These are phyloP conservation scores for Chinchilla lanigera DNA, from an alignment of 2,113 vertebrate species.

Conservation along the genomic window DNA sequence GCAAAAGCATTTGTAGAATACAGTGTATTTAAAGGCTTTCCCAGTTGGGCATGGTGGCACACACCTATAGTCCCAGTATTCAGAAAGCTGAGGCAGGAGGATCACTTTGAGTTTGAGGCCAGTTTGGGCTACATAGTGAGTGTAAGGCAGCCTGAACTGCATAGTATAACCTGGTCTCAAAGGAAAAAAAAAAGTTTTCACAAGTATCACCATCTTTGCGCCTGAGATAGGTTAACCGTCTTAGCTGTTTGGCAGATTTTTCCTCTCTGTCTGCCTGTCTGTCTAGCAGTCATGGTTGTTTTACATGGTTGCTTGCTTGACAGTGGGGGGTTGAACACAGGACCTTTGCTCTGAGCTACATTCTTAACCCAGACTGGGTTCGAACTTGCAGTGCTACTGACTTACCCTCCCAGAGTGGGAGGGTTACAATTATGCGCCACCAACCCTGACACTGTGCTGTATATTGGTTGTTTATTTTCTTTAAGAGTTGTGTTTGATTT, in stretches of 20 bases:
- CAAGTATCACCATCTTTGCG: background rate
- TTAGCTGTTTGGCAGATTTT: background rate
- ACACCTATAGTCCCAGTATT: background rate
- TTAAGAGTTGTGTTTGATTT: conserved; percentile 43
- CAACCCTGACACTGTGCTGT: background rate
- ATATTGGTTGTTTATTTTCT: background rate
- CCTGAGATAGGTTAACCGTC: background rate
- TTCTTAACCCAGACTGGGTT: background rate
- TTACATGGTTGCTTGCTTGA: background rate
- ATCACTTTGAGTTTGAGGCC: background rate
- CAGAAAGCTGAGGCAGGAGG: background rate
- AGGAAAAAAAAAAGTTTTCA: background rate
- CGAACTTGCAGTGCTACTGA: background rate
- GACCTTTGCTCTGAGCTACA: background rate
- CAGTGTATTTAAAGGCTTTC: background rate
- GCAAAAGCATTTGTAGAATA: background rate
- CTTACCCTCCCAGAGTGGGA: background rate
- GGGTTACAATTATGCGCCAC: background rate
- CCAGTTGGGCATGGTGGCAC: background rate
- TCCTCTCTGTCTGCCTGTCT: background rate
- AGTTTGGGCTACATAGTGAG: background rate
- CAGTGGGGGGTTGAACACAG: background rate
- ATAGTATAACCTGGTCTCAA: background rate
- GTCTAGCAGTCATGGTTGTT: background rate
- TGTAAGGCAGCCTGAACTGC: too few relatives aligned